These are phyloP conservation scores for Microcebus lehilahytsara DNA, from an alignment of 2,113 vertebrate species.

Conservation along the genomic window DNA sequence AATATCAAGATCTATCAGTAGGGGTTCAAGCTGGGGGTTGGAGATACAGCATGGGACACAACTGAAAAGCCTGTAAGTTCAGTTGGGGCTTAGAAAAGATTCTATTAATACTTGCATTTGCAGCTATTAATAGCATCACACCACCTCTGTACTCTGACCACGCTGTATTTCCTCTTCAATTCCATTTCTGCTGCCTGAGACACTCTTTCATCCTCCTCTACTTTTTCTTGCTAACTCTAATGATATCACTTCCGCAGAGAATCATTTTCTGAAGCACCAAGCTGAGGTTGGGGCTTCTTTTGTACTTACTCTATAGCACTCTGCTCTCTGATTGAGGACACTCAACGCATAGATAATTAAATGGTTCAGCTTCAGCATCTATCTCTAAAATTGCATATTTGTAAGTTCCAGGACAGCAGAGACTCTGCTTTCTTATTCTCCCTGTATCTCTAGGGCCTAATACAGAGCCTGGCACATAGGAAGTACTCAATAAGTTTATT, in stretches of 20 bases:
- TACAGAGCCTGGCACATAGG: background rate
- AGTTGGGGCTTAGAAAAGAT: background rate
- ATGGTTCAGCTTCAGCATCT: background rate
- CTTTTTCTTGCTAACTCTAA: background rate
- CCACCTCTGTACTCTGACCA: background rate
- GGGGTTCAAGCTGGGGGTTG: background rate
- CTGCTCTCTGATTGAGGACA: background rate
- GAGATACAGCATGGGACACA: background rate
- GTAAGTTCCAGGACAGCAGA: background rate
- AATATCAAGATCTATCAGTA: background rate
- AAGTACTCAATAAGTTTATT: conserved; percentile 1
- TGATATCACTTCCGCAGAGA: background rate
- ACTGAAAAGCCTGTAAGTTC: background rate
- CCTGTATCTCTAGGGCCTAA: background rate
- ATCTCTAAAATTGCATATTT: background rate
- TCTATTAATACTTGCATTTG: background rate
- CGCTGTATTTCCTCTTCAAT: background rate
- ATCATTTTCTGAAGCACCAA: background rate
- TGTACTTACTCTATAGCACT: background rate
- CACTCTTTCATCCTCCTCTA: background rate
- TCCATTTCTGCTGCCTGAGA: background rate
- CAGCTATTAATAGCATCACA: background rate
- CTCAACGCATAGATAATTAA: background rate
- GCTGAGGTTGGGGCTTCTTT: background rate
- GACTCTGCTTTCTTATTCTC: background rate